Percentiles rank a stretch among this genome's conserved stretches.
Conservation (phyloP, 1,140 invertebrate species). For the Tetraneura akinire region DNA sequence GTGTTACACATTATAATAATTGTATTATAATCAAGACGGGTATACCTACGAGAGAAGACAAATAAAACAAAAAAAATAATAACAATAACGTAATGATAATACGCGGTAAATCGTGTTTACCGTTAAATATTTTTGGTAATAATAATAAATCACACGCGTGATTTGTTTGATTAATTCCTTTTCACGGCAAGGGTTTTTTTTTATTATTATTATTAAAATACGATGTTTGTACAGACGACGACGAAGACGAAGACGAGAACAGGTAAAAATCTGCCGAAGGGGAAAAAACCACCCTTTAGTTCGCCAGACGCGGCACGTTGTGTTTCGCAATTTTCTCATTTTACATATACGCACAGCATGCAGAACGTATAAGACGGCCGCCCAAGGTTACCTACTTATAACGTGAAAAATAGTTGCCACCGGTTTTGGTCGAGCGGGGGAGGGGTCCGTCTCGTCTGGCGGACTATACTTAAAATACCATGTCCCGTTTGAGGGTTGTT, state of each 20-base stretch:
- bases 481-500: conserved; percentile 51
- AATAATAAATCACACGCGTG: background rate
- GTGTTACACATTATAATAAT: too few species aligned
- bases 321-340: conserved; percentile 42
- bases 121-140: conserved; percentile 26
- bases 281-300: conserved; percentile 3
- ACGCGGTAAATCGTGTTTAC: background rate
- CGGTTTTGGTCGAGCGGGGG: conserved; percentile 3
- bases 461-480: conserved; percentile 34
- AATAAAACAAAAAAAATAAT: too few species aligned
- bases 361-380: background rate
- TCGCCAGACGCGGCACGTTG: conserved; percentile 13
- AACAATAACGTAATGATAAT: too few species aligned
- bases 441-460: conserved; percentile 37
- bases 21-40: too few species aligned
- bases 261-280: conserved; percentile 1
- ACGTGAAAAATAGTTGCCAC: conserved; percentile 50
- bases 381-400: conserved; percentile 33
- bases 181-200: conserved; percentile 39
- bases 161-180: conserved; percentile 32
- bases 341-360: background rate
- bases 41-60: too few species aligned
- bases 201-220: too few species aligned
- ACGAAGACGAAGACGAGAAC: background rate
- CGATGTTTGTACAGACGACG: conserved; percentile 27